Evolutionary conservation across 2,797 vertebrate genomes (phyloP).

Genomic region (Petrocephalus sullivani): DNA sequence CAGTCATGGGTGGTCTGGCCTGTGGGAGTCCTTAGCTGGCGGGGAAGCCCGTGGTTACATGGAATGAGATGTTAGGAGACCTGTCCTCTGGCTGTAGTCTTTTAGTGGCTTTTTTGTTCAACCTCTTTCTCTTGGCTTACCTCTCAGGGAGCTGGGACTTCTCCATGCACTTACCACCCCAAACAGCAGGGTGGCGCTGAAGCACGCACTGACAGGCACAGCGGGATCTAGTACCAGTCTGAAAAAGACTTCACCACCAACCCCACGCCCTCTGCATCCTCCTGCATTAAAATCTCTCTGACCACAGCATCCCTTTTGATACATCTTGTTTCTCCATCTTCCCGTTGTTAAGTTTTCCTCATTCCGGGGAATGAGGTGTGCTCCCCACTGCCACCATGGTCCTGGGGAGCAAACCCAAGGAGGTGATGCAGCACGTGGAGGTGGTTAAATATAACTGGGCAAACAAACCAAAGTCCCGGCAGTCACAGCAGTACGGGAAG

Average conservation of each 20-base stretch:
- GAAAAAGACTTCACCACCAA: not conserved
- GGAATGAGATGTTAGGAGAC: not conserved
- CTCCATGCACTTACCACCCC: not conserved
- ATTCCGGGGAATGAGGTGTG: not conserved
- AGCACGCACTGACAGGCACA: not conserved
- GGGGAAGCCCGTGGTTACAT: slow-evolving; percentile 23
- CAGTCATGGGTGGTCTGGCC: slow-evolving; percentile 57
- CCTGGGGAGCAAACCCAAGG: not conserved
- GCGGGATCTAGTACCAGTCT: not conserved
- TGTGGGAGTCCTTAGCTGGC: slow-evolving; percentile 51
- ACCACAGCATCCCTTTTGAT: not conserved
- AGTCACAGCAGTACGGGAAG: slow-evolving; percentile 35
- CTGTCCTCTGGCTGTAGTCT: not conserved
- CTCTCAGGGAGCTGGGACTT: not conserved
- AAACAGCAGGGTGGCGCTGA: not conserved
- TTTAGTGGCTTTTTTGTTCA: not conserved
- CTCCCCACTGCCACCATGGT: not conserved
- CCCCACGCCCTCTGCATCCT: not conserved
- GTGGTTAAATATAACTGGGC: slow-evolving; percentile 23
- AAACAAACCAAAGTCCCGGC: slow-evolving; percentile 38
- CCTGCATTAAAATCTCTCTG: not conserved
- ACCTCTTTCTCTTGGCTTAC: not conserved
- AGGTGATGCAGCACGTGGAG: not conserved
- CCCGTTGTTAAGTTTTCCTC: not conserved
- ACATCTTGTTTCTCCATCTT: not conserved